phyloP scores from a whole-genome alignment of 2,888 invertebrate species.

The Electrophaes corylata region DNA sequence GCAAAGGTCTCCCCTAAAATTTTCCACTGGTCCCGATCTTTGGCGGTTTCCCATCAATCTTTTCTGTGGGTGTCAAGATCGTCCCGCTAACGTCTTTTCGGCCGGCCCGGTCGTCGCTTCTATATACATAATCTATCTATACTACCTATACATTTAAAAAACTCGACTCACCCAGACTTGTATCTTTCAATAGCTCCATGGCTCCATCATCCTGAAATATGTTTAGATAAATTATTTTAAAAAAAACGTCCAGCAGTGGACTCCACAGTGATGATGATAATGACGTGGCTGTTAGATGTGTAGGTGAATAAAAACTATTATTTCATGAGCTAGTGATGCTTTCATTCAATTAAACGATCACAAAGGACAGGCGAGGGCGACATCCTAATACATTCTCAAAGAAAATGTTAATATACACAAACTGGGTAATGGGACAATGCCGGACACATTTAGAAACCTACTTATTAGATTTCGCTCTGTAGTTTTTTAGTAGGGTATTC shows the following conservation, averaged over 20 bases:
- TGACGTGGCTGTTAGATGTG: neutral
- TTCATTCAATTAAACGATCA: slow-evolving; percentile 18
- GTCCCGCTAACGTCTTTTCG: too few relatives aligned
- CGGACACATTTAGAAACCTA: neutral
- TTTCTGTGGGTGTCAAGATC: too few relatives aligned
- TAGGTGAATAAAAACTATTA: neutral
- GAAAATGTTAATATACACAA: slow-evolving; percentile 12
- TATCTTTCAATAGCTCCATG: slow-evolving; percentile 72
- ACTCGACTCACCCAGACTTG: slow-evolving; percentile 67
- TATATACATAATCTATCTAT: too few relatives aligned
- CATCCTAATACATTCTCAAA: slow-evolving; percentile 11
- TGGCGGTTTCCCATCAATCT: too few relatives aligned
- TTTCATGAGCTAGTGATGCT: neutral
- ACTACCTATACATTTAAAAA: too few relatives aligned
- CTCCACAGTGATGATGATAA: too few relatives aligned
- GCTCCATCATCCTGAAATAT: slow-evolving; percentile 73
- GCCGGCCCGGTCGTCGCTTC: too few relatives aligned
- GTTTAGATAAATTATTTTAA: too few relatives aligned
- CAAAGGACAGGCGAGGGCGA: slow-evolving; percentile 12
- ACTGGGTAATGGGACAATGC: neutral
- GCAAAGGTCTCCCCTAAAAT: too few relatives aligned
- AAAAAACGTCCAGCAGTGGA: too few relatives aligned
- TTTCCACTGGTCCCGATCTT: too few relatives aligned
- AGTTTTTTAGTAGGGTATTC: neutral
- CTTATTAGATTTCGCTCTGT: neutral